Conservation (phyloP, 2,113 vertebrate species). For the Egretta garzetta region DNA sequence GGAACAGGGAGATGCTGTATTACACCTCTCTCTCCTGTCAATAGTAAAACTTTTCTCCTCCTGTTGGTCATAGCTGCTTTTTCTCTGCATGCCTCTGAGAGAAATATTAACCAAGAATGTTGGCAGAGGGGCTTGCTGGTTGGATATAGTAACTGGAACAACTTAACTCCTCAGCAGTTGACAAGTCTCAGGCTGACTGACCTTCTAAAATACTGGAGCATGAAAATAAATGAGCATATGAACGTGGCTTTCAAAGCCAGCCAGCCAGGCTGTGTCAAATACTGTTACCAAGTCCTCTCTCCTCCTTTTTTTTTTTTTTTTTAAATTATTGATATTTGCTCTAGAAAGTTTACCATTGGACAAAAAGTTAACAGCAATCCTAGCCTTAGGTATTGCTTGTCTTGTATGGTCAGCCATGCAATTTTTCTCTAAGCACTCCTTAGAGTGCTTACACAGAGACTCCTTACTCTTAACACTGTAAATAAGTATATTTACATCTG, state of each 20-base stretch:
- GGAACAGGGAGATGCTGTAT: not conserved
- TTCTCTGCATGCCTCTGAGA: not conserved
- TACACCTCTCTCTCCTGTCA: not conserved
- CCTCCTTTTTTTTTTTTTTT: not conserved
- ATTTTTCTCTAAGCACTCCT: not conserved
- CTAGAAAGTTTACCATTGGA: not conserved
- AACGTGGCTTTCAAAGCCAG: constrained; percentile 33
- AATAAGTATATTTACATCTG: no score
- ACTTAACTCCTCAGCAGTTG: constrained; percentile 17
- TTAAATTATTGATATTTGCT: not conserved
- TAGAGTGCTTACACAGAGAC: no score
- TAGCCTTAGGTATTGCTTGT: not conserved
- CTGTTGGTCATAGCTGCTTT: not conserved
- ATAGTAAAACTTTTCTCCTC: not conserved
- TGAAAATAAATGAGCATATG: constrained; percentile 35
- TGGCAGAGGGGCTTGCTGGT: not conserved
- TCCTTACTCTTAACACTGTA: no score
- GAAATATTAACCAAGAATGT: constrained; percentile 50
- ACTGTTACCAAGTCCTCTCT: not conserved
- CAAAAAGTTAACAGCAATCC: not conserved
- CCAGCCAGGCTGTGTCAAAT: not conserved
- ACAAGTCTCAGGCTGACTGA: constrained; percentile 5
- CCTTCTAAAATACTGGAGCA: constrained; percentile 39
- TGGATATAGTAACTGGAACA: constrained; percentile 33
- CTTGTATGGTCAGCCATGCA: not conserved